Evolutionary conservation across 1,140 invertebrate genomes (phyloP).

Genomic region (Carcinoscorpius rotundicauda): DNA sequence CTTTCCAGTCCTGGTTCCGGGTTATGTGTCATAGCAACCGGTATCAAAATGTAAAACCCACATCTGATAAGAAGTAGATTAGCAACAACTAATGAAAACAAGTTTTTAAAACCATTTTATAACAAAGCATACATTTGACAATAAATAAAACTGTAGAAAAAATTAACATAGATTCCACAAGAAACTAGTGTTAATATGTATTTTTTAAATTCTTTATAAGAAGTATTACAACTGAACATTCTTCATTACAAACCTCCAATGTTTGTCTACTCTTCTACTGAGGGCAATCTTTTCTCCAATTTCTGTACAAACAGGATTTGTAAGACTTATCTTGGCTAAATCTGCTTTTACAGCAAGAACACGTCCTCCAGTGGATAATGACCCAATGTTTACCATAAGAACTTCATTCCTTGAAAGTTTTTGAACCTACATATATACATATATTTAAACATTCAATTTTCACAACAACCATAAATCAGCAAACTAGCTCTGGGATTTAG

Average conservation of each 20-base stretch:
- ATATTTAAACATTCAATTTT: background rate
- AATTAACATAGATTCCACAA: background rate
- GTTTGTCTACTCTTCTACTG: constrained; percentile 93
- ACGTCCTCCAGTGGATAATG: constrained; percentile 90
- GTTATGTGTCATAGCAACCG: too few species aligned
- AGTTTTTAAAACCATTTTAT: background rate
- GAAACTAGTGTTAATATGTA: background rate
- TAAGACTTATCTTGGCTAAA: constrained; percentile 93
- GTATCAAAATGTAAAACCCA: too few species aligned
- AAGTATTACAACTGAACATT: background rate
- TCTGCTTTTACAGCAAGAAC: constrained; percentile 93
- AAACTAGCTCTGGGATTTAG: too few species aligned
- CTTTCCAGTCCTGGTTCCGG: too few species aligned
- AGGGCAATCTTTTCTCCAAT: constrained; percentile 97
- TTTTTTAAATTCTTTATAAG: background rate
- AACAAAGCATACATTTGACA: background rate
- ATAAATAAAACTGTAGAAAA: background rate
- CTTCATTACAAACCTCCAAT: constrained; percentile 69
- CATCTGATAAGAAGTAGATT: too few species aligned
- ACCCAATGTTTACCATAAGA: constrained; percentile 96
- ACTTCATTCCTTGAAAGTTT: constrained; percentile 81
- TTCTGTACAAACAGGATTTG: constrained; percentile 97
- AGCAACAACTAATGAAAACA: background rate
- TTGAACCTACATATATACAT: constrained; percentile 47
- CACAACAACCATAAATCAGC: too few species aligned